A percentile compares a stretch with the other conserved stretches of the same genome.
Conservation (phyloP, 1,140 invertebrate species). For the Lasioglossum albipes region DNA sequence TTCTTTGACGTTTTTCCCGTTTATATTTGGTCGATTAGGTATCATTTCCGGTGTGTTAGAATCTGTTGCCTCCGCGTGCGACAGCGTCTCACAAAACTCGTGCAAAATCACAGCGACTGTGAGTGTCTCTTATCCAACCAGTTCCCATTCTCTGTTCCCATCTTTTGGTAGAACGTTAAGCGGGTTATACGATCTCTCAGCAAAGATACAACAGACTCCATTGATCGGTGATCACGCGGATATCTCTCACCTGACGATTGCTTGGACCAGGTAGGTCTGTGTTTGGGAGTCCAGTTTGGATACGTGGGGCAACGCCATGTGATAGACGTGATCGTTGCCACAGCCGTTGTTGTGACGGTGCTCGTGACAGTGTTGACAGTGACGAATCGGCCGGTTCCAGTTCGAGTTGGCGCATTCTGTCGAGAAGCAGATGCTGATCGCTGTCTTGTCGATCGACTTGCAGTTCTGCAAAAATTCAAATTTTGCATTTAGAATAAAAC, state of each 20-base stretch:
- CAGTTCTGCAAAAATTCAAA: slow-evolving; percentile 86
- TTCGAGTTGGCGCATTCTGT: slow-evolving; percentile 98
- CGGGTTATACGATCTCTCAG: slow-evolving; percentile 40
- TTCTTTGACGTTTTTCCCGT: neutral
- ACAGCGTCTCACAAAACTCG: slow-evolving; percentile 11
- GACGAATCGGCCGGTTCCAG: slow-evolving; percentile 96
- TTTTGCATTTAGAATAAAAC: too few relatives aligned
- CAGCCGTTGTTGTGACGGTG: slow-evolving; percentile 92
- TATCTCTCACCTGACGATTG: slow-evolving; percentile 92
- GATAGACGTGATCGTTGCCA: slow-evolving; percentile 93
- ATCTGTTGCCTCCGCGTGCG: neutral
- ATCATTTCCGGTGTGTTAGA: neutral
- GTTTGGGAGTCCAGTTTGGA: slow-evolving; percentile 94
- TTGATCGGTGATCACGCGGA: neutral
- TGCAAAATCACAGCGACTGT: slow-evolving; percentile 29
- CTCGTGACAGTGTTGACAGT: slow-evolving; percentile 94
- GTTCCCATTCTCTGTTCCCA: neutral
- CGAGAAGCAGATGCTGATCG: slow-evolving; percentile 97
- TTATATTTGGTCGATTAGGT: neutral
- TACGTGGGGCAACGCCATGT: slow-evolving; percentile 90
- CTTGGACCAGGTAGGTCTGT: slow-evolving; percentile 96
- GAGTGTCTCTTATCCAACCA: neutral
- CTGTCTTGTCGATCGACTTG: slow-evolving; percentile 94
- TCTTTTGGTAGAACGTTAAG: slow-evolving; percentile 21
- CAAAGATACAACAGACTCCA: slow-evolving; percentile 12